Evolutionary conservation across 92 coral and sea anemone genomes (phyloP).

Genomic region (Porites lobata): DNA sequence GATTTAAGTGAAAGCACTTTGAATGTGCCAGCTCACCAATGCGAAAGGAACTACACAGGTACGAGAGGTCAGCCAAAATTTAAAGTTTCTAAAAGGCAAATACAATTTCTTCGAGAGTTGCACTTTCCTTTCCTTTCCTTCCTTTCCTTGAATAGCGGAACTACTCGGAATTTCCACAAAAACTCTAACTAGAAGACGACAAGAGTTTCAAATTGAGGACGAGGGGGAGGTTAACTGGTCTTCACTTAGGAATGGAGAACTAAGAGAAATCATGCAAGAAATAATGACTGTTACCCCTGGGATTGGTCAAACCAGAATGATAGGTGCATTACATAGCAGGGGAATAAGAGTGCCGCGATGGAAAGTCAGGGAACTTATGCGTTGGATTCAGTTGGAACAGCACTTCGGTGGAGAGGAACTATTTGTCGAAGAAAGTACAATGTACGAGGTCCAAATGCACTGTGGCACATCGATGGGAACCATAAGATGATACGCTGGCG

Average conservation of each 20-base stretch:
- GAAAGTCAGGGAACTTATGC: slow-evolving; percentile 41
- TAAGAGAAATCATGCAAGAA: slow-evolving; percentile 55
- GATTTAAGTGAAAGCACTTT: slow-evolving; percentile 33
- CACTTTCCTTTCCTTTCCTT: slow-evolving; percentile 32
- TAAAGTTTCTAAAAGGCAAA: slow-evolving; percentile 67
- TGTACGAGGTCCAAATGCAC: slow-evolving; percentile 57
- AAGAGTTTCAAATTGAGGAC: slow-evolving; percentile 44
- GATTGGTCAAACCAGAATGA: slow-evolving; percentile 39
- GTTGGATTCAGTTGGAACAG: slow-evolving; percentile 66
- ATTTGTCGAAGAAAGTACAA: slow-evolving; percentile 63
- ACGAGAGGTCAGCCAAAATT: background rate
- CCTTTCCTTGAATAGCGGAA: background rate
- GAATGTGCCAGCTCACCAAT: slow-evolving; percentile 25
- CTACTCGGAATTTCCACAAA: slow-evolving; percentile 51
- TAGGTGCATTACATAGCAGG: slow-evolving; percentile 54
- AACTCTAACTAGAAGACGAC: slow-evolving; percentile 49
- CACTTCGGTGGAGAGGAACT: slow-evolving; percentile 71
- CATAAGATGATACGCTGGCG: too few relatives aligned
- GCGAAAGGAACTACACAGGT: slow-evolving; percentile 30
- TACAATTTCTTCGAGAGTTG: slow-evolving; percentile 41
- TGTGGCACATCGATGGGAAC: slow-evolving; percentile 71
- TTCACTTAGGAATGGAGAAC: slow-evolving; percentile 40
- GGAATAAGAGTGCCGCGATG: slow-evolving; percentile 51
- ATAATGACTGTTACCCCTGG: slow-evolving; percentile 49
- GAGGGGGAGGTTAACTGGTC: slow-evolving; percentile 57